phyloP scores from a whole-genome alignment of 2,888 invertebrate genomes.

The Hypolimnas misippus region DNA sequence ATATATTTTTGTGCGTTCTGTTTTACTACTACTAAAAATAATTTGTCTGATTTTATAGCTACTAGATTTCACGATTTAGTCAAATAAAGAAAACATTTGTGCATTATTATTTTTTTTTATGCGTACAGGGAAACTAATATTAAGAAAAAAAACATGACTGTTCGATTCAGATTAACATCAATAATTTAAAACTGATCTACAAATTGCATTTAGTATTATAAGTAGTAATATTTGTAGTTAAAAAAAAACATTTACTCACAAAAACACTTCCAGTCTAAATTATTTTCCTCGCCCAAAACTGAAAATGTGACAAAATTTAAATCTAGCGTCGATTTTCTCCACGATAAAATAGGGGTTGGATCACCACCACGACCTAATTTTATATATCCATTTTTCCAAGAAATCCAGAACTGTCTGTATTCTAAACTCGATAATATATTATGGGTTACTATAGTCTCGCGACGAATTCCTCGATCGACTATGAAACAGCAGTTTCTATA shows the following conservation, averaged over 20 bases:
- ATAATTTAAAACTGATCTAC: no score
- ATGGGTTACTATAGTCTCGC: not conserved
- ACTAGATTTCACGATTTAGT: no score
- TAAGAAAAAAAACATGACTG: no score
- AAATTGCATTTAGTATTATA: no score
- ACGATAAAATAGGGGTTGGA: not conserved
- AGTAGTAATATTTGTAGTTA: no score
- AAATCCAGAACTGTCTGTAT: constrained; percentile 3
- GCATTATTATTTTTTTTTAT: no score
- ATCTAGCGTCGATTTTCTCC: not conserved
- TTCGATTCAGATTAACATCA: no score
- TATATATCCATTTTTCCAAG: not conserved
- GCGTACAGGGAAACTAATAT: no score
- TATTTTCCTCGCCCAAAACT: not conserved
- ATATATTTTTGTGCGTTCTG: no score
- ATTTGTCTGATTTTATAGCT: no score
- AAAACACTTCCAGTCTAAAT: not conserved
- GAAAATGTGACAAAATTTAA: constrained; percentile 1
- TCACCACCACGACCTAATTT: not conserved
- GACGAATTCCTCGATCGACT: not conserved
- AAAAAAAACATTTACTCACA: not conserved
- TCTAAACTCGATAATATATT: not conserved
- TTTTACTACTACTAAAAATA: no score
- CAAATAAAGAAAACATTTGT: no score
- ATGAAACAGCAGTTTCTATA: not conserved